Base-by-base conservation (phyloP, 2,888 invertebrate species). In the Balanococcus diminutus region DNA sequence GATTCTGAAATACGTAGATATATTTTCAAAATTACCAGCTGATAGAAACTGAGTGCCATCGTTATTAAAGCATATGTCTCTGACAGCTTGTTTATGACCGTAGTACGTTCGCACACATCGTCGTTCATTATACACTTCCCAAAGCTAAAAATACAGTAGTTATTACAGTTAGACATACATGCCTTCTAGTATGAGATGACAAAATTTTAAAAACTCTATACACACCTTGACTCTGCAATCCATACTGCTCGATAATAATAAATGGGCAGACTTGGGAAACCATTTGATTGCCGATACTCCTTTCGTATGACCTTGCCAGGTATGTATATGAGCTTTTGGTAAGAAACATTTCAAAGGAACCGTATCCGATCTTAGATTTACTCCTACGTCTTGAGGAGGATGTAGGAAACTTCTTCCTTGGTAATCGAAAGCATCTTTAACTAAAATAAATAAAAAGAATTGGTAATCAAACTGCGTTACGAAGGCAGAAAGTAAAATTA, bases 41-140 rank as follows among this genome's bases (percentile, higher is more conserved):
- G 98, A 98, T 2, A 99, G 91, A 90, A 99, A 99, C 89, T 96
- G 94, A 61, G 94, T 94, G 0, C 99, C 99, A 61, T 93, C 92
- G 89, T 98, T 98, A 90, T 98, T 98, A 91, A 99, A 99, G 89
- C 96, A 95, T 88, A 98, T 93, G 89, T 99, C 99, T 86, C 98
- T 91, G 11, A 99, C 98, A 0, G 99, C 99, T 91, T 99, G 98
- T 86, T 96, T 92, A 91, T 99, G 99, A 0, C 99, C 99, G 88
- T 95, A 94, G 90, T 98, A 99, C 0, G 99, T 98, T 84, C 98
- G 92, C 42, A 99, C 92, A 89, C 98, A 97, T 83, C 98, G 93
- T 81, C 98, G 92, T 72, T 97, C 96, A 87, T 98, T 97, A 90
- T 98, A 99, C 0, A 99, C 98, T 90, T 99, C 98, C 99, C 99